These are phyloP conservation scores for Crematogaster levior DNA, from an alignment of 2,888 invertebrate species.

Conservation along the genomic window DNA sequence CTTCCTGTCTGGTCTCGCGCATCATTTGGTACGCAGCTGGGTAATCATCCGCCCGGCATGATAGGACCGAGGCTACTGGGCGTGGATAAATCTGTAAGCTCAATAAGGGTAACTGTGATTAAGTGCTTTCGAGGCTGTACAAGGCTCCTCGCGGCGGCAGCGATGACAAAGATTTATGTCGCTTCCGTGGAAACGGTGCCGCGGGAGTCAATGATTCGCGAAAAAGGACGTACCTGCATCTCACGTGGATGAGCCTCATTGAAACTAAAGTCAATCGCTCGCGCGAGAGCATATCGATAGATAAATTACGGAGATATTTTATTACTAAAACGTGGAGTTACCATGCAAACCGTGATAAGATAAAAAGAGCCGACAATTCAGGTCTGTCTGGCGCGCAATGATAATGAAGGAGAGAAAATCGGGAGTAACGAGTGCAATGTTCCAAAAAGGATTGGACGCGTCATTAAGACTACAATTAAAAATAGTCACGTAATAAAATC, in stretches of 20 bases:
- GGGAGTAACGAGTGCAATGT: constrained; percentile 15
- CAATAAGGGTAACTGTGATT: constrained; percentile 79
- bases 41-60: constrained; percentile 82
- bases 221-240: not conserved
- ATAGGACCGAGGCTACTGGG: constrained; percentile 84
- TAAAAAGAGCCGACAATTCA: not conserved
- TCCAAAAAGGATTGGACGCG: constrained; percentile 68
- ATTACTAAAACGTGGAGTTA: not conserved
- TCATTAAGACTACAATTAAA: constrained; percentile 83
- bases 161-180: constrained; percentile 69
- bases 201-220: constrained; percentile 48
- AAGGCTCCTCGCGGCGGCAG: constrained; percentile 68
- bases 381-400: not conserved
- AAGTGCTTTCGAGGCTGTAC: constrained; percentile 76
- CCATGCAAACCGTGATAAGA: not conserved
- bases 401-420: not conserved
- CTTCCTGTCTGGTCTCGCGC: constrained; percentile 67
- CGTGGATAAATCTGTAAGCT: constrained; percentile 83
- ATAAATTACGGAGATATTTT: not conserved
- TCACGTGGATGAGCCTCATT: not conserved
- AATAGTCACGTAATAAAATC: constrained; percentile 83
- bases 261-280: not conserved
- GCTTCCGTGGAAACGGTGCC: constrained; percentile 57
- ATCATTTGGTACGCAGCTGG: constrained; percentile 77
- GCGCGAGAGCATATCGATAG: not conserved